Base-by-base conservation (phyloP, 2,797 vertebrate genomes). In the Hypotaenidia philippensis region DNA sequence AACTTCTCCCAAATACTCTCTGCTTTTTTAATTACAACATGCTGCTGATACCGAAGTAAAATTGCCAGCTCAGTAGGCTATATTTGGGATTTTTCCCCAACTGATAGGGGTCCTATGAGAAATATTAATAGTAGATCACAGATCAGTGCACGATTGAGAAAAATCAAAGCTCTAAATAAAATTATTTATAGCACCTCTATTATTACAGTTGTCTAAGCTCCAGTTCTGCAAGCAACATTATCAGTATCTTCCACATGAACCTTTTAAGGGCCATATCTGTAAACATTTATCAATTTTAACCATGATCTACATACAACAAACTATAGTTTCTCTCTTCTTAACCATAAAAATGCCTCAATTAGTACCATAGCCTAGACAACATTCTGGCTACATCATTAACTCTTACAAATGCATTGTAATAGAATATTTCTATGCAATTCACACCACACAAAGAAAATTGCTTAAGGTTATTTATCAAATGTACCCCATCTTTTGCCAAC, bases 121-220 rank as follows among this genome's bases (percentile, higher is more conserved):
- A 87, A 83, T 26, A 44, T 34, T 40, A 44, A 52, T 6, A 55
- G 21, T 40, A 85, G 26, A 29, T 47, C 19, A 38, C 25, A 59
- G 25, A 80, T 50, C 40, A 66, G 12, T 45, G 13, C 32, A 25
- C 40, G 26, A 82, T 68, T 26, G 47, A 72, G 41, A 19, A 91
- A 82, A 70, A 7, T 65, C 36, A 74, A 57, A 82, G 22, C 36
- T 65, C 40, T 63, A 29, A 76, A 57, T 55, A 78, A 91, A 87
- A 45, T 47, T 2, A 59, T 41, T 90, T 47, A 44, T 12, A 70
- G 47, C 41, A 74, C 26, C 38, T 40, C 45, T 87, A 9, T 78
- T 82, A 53, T 27, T 63, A n/a, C 13, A 68, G 21, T 61, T 82
- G 12, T 56, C 22, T 34, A 53, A 65, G 41, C 25, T 45, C 23